These are phyloP conservation scores for Aleiodes testaceus DNA, from an alignment of 2,888 invertebrate species.

Conservation along the genomic window DNA sequence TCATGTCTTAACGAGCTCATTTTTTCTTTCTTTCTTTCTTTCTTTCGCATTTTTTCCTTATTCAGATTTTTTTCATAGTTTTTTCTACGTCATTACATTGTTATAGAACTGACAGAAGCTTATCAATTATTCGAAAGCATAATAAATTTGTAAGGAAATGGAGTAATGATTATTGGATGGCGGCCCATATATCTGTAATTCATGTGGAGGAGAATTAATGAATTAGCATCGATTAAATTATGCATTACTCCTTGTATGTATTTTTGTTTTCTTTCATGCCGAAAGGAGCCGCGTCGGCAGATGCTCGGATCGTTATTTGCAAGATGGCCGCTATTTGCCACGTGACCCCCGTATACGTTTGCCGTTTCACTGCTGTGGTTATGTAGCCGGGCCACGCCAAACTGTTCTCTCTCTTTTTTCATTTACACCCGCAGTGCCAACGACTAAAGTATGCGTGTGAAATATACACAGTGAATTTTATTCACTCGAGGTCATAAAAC, in stretches of 20 bases:
- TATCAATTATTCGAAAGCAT: no score
- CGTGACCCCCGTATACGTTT: conserved; percentile 58
- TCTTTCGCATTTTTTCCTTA: conserved; percentile 16
- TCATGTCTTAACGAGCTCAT: conserved; percentile 69
- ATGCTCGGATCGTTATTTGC: conserved; percentile 68
- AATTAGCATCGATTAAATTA: conserved; percentile 1
- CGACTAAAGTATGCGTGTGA: conserved; percentile 16
- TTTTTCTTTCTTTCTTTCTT: conserved; percentile 48
- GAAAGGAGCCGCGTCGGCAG: conserved; percentile 53
- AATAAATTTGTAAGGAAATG: no score
- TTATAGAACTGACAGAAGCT: no score
- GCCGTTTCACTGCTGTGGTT: conserved; percentile 50
- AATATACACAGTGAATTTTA: conserved; percentile 23
- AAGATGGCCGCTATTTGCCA: conserved; percentile 65
- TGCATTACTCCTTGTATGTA: conserved; percentile 2
- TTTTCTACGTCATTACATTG: background rate
- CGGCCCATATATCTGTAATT: no score
- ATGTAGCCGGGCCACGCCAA: conserved; percentile 31
- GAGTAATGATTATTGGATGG: no score
- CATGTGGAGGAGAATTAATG: background rate
- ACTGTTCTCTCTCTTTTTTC: conserved; percentile 4
- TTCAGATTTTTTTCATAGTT: background rate
- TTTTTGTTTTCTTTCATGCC: conserved; percentile 23
- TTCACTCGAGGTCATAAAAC: conserved; percentile 23
- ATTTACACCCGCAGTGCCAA: background rate